Base-by-base conservation (phyloP, 2,888 invertebrate genomes). In the Epicampocera succincta region DNA sequence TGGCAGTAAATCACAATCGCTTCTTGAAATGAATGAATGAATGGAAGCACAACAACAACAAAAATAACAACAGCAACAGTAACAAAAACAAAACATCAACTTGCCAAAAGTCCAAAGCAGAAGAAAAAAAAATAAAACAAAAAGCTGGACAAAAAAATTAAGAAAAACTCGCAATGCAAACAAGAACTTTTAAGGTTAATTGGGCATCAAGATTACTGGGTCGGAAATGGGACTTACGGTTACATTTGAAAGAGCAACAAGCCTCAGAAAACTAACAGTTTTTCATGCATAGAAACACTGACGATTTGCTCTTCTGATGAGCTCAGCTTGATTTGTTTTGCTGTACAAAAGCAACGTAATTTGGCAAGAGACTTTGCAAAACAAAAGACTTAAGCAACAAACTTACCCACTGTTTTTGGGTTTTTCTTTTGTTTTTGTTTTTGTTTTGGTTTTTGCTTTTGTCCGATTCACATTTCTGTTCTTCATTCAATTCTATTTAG, bases 131-230 rank as follows among this genome's bases (percentile, higher is more conserved):
- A n/a, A n/a, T n/a, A n/a, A n/a, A n/a, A n/a, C n/a, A n/a, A n/a
- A n/a, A n/a, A n/a, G n/a, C n/a, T n/a, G n/a, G n/a, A n/a, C n/a
- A n/a, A n/a, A n/a, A n/a, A n/a, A n/a, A n/a, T n/a, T n/a, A n/a
- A n/a, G n/a, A n/a, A n/a, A 86, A 87, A 54, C 50, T 46, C 63
- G 61, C 69, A 84, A 84, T 82, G 77, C 84, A 83, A 83, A 76
- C 79, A 90, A 89, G 86, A 87, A 89, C 87, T 88, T 89, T 89
- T 90, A 90, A 90, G 91, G 90, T 91, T 90, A 90, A 91, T 91
- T 91, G 90, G 88, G 88, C 89, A 91, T 90, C 90, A 89, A 90
- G 90, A 90, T 90, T 89, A 90, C 88, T 91, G 86, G 91, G 90
- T 90, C 91, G 91, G 91, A 91, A 90, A 91, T 90, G 88, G 79